These are phyloP conservation scores for Drosophila austrosaltans DNA, from an alignment of 2,888 invertebrate genomes.

Conservation along the genomic window DNA sequence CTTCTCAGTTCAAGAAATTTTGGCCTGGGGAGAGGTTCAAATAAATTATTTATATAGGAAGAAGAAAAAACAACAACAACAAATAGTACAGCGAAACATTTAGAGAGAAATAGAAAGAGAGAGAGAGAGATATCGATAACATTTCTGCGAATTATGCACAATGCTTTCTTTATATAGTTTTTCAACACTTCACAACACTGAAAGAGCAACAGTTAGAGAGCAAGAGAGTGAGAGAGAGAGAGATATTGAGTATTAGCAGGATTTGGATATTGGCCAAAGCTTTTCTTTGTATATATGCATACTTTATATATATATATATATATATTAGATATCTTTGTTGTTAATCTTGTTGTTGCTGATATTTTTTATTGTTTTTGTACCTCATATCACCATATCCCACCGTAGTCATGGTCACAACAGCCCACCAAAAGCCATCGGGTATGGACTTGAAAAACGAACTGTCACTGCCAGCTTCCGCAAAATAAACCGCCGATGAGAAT, in stretches of 20 bases:
- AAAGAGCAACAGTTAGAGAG: not conserved
- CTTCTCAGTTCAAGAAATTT: not conserved
- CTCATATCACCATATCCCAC: conserved; percentile 99
- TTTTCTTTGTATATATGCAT: not conserved
- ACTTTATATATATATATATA: not conserved
- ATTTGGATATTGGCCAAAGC: conserved; percentile 22
- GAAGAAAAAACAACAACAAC: conserved; percentile 26
- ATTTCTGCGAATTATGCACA: conserved; percentile 5
- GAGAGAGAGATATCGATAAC: conserved; percentile 8
- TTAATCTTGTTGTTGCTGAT: not conserved
- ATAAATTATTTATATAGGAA: conserved; percentile 15
- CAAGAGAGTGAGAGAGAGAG: conserved; percentile 12
- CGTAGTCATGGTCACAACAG: conserved; percentile 99
- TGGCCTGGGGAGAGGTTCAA: not conserved
- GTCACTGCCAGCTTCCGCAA: conserved; percentile 99
- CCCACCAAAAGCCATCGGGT: conserved; percentile 99
- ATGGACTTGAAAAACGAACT: conserved; percentile 99
- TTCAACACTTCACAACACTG: not conserved
- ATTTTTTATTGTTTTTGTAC: conserved; percentile 82
- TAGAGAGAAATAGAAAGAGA: conserved; percentile 11
- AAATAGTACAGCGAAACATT: conserved; percentile 31
- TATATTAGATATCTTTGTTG: not conserved
- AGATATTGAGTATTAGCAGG: conserved; percentile 35
- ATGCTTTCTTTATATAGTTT: not conserved
- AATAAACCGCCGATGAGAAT: conserved; percentile 99